Evolutionary conservation across 2,113 vertebrate species (phyloP).

Genomic region (Protomyctophum bolini): DNA sequence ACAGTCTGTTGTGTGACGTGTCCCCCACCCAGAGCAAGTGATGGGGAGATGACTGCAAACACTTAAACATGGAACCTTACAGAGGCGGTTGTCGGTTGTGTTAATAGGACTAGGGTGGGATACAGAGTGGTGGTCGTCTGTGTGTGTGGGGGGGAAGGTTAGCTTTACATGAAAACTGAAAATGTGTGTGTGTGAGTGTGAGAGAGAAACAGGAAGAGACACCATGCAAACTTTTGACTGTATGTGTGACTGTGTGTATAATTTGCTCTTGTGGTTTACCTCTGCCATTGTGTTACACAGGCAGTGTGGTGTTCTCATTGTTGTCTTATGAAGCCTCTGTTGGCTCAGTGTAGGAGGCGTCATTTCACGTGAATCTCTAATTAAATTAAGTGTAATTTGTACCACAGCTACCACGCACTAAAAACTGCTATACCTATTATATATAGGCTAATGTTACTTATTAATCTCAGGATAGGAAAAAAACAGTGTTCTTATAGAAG

Average conservation of each 20-base stretch:
- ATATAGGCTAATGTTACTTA: too few relatives aligned
- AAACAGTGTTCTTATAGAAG: too few relatives aligned
- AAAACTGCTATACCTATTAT: too few relatives aligned
- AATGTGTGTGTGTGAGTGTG: too few relatives aligned
- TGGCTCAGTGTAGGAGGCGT: too few relatives aligned
- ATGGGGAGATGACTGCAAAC: slow-evolving; percentile 68
- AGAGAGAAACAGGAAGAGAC: too few relatives aligned
- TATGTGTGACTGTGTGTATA: background rate
- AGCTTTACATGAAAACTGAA: background rate
- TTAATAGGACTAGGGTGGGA: slow-evolving; percentile 33
- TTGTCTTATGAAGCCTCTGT: too few relatives aligned
- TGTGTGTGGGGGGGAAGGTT: background rate
- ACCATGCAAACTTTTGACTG: background rate
- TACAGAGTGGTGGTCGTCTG: background rate
- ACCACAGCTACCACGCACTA: too few relatives aligned
- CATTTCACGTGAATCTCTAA: background rate
- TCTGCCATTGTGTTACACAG: background rate
- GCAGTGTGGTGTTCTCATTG: too few relatives aligned
- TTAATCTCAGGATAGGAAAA: too few relatives aligned
- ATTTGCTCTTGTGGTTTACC: slow-evolving; percentile 21
- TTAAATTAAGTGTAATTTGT: too few relatives aligned
- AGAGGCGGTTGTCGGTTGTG: slow-evolving; percentile 37
- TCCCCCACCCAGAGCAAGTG: slow-evolving; percentile 23
- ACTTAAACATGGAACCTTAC: slow-evolving; percentile 59
- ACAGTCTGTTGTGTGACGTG: slow-evolving; percentile 39